A percentile compares a stretch with the other conserved stretches of the same genome.
These are phyloP conservation scores for Merodon equestris DNA, from an alignment of 2,888 invertebrate species.

Conservation along the genomic window DNA sequence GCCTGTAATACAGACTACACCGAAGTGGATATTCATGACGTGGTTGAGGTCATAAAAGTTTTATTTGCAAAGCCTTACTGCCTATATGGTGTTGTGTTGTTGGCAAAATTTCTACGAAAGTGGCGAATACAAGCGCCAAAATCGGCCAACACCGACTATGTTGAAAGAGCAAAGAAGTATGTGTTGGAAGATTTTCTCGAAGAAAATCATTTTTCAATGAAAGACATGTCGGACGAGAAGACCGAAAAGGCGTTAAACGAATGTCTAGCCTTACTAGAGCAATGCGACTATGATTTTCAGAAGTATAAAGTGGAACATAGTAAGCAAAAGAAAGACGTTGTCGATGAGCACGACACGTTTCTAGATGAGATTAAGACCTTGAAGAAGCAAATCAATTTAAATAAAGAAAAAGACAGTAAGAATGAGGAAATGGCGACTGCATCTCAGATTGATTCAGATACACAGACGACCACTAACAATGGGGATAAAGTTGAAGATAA, in stretches of 20 bases:
- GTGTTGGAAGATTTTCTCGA: constrained; percentile 80
- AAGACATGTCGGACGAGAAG: constrained; percentile 75
- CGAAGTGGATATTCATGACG: constrained; percentile 73
- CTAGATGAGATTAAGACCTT: constrained; percentile 76
- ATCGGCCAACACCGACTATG: constrained; percentile 71
- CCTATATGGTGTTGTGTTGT: constrained; percentile 76
- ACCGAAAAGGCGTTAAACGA: constrained; percentile 75
- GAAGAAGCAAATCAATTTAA: constrained; percentile 75
- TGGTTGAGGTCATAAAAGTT: constrained; percentile 76
- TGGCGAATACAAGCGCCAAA: constrained; percentile 74
- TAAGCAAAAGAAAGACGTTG: constrained; percentile 73
- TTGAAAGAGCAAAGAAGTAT: constrained; percentile 80
- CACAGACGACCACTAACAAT: too few relatives aligned
- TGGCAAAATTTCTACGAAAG: constrained; percentile 77
- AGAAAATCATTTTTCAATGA: constrained; percentile 77
- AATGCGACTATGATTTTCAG: constrained; percentile 76
- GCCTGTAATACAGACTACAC: constrained; percentile 76
- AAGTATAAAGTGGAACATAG: constrained; percentile 75
- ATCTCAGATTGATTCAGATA: not conserved
- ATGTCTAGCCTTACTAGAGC: constrained; percentile 74
- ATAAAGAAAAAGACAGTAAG: constrained; percentile 68
- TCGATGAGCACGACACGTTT: constrained; percentile 74
- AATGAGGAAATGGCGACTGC: constrained; percentile 40
- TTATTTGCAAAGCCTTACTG: constrained; percentile 77
- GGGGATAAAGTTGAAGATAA: not conserved